Evolutionary conservation across 2,888 invertebrate genomes (phyloP), one percentile per base, ranked within the genome.

Genomic region (Imbricaverruca yamaguchii): DNA sequence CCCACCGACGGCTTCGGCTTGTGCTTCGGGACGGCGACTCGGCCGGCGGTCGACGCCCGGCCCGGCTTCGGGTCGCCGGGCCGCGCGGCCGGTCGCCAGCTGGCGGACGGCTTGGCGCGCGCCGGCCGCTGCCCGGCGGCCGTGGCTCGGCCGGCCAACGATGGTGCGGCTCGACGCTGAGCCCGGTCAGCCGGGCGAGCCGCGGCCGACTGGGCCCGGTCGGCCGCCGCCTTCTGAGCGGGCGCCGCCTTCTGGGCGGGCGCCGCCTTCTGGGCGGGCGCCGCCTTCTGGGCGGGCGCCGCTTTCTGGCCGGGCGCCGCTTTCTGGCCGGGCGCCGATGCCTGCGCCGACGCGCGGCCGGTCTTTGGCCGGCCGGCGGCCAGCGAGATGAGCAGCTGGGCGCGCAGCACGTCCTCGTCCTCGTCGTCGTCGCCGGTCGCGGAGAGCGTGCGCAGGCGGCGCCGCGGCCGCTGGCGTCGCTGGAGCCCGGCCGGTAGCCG

Each of bases 401-500:
- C 83, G 21, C 83, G 65, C 55, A 83, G 77, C 21, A 82, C 67
- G 61, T 83, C 83, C 59, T 83, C 83, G 77, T 83, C 83, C 53
- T 83, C 83, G 9, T 74, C 74, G 9, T 74, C 74, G 55, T 74
- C 74, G 15, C 15, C 74, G 10, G 74, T 53, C 15, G 21, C 55
- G 21, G 74, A 74, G 23, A 7, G 53, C 9, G 53, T 15, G 21
- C 74, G 74, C 18, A 21, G 13, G 55, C 74, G 74, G 21, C 21
- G 74, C 9, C 74, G 53, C 55, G 69, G 39, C 6, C 74, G 9
- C 10, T 10, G 55, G 53, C 74, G 53, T 9, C 11, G 18, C 39
- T 15, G 18, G 13, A 65, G 39, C 39, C 39, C 39, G 39, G n/a
- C 18, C 69, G n/a, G 21, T 3, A 11, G 53, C 10, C 53, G 69